phyloP scores from a whole-genome alignment of 2,113 vertebrate genomes.

The Calyptomena viridis region DNA sequence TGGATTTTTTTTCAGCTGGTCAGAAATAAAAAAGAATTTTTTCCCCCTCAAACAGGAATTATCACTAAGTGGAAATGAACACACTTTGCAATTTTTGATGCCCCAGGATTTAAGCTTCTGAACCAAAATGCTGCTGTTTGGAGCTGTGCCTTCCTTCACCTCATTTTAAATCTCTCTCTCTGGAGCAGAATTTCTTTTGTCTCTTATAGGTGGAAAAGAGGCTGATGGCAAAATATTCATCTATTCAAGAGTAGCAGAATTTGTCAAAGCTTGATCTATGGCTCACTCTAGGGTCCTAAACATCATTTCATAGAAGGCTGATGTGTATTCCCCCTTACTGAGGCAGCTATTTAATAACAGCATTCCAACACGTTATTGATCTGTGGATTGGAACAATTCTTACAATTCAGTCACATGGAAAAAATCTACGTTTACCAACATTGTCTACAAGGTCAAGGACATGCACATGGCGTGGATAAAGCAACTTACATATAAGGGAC shows the following conservation, averaged over 20 bases:
- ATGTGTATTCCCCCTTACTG: neutral
- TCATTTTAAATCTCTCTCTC: neutral
- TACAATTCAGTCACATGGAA: neutral
- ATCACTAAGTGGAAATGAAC: neutral
- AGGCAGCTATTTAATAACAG: neutral
- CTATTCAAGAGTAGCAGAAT: neutral
- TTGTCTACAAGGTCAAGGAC: neutral
- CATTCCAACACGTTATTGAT: neutral
- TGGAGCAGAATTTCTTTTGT: neutral
- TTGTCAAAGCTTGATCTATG: conserved; percentile 20
- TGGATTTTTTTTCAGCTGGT: neutral
- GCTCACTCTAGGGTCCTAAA: neutral
- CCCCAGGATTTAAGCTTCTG: neutral
- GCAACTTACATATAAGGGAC: fast-evolving
- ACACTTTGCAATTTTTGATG: neutral
- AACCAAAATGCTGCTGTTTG: neutral
- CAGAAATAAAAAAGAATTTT: neutral
- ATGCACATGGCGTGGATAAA: fast-evolving
- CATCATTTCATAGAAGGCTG: neutral
- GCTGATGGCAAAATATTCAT: neutral
- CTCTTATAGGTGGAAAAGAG: neutral
- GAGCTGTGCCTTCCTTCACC: neutral
- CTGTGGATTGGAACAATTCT: neutral
- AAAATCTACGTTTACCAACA: neutral
- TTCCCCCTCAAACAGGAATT: neutral